Base-by-base conservation (phyloP, 2,113 vertebrate genomes). In the Struthidea cinerea region DNA sequence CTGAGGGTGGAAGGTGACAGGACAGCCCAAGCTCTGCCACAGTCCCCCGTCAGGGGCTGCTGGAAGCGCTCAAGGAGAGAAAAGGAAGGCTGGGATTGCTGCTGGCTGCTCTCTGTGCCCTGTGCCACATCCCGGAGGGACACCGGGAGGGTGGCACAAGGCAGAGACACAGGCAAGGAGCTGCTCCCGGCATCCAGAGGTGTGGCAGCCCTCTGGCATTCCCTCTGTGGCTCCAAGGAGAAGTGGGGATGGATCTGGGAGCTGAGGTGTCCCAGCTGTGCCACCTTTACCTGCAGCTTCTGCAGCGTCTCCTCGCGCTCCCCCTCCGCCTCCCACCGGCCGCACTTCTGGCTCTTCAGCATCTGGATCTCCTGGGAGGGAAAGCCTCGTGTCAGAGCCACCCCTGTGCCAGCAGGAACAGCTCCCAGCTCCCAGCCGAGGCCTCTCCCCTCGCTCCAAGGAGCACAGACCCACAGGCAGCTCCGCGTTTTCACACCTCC, bases 301-400 rank as follows among this genome's bases (percentile, higher is more conserved):
- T 98, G 99, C 64, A 99, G 98, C 0, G 98, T 98, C 81, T 99
- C 98, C 49, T 99, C 98, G 2, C 98, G 96, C 30, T 99, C 98
- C 0, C 97, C 98, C 32, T 98, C 98, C 22, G 98, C 97, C 64
- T 99, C 98, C 28, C 98, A 98, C 27, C 98, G 97, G 8, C 98
- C 94, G 1, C 97, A 96, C 37, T 98, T 99, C 89, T 99, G 99
- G 90, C 94, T 99, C 94, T 99, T 99, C 59, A 99, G 96, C 70
- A 98, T 96, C 96, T 99, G 99, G 64, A 99, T 99, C 97, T 99
- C 99, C 99, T 99, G 80, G 24, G 39, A 49, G 32, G 33, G 50
- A 47, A 35, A 71, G 13, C 20, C 82, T 6, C 4, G n/a, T 0
- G 26, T 52, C 46, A 33, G 60, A 59, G 2, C 50, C 32, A 4